phyloP scores from a whole-genome alignment of 2,888 invertebrate species.

The Nephrotoma guestfalica region DNA sequence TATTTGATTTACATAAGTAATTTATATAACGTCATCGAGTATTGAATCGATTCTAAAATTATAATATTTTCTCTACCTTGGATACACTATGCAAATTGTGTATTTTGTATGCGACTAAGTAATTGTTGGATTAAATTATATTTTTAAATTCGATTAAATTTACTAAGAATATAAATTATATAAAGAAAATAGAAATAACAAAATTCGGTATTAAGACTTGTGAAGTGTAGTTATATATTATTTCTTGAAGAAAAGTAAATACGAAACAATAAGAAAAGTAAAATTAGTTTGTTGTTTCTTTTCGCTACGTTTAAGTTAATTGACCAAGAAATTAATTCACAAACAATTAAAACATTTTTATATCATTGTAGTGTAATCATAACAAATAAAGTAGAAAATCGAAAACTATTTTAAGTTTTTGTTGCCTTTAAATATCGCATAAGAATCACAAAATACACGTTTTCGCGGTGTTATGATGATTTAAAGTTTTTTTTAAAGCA shows the following conservation, averaged over 20 bases:
- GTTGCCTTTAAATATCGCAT: neutral
- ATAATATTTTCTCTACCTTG: neutral
- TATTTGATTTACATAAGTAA: neutral
- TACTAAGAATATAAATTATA: neutral
- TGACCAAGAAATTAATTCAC: neutral
- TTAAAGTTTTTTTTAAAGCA: neutral
- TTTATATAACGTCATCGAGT: neutral
- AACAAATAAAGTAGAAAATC: neutral
- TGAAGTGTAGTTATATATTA: neutral
- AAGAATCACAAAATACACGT: neutral
- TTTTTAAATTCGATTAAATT: neutral
- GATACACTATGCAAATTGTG: neutral
- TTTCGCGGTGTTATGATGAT: neutral
- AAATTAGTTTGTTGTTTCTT: neutral
- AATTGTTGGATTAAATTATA: neutral
- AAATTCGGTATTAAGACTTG: neutral
- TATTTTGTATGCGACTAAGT: neutral
- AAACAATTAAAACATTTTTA: neutral
- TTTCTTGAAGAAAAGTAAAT: neutral
- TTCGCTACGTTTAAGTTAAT: neutral
- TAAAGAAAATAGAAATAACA: neutral
- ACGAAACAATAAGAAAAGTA: neutral
- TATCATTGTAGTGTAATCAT: neutral
- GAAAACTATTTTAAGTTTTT: constrained; percentile 6
- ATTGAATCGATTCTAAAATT: neutral